Percentiles rank a stretch among this genome's conserved stretches.
phyloP scores from a whole-genome alignment of 2,113 vertebrate genomes.

The Motacilla tschutschensis region DNA sequence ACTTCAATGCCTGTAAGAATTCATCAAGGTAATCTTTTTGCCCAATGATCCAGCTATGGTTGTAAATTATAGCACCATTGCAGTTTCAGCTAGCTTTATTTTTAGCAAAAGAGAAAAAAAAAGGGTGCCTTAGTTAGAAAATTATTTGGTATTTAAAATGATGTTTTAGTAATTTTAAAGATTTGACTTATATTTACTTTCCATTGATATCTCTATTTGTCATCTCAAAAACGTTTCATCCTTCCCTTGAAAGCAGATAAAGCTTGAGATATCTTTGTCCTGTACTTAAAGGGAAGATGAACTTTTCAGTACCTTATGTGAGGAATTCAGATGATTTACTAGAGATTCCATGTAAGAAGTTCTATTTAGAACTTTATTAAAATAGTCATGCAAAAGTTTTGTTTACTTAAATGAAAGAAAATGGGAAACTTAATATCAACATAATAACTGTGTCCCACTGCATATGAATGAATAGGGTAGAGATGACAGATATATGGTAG shows the following conservation, averaged over 20 bases:
- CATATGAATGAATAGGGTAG: neutral
- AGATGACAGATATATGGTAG: neutral
- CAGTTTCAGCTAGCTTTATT: conserved; percentile 1
- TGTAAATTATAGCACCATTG: conserved; percentile 27
- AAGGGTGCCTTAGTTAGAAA: neutral
- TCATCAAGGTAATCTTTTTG: conserved; percentile 51
- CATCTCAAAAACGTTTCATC: neutral
- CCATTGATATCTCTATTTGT: neutral
- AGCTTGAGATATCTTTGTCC: neutral
- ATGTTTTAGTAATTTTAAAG: neutral
- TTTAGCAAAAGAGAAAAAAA: neutral
- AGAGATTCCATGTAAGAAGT: neutral
- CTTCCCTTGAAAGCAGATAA: neutral
- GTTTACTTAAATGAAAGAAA: neutral
- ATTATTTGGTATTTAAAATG: neutral
- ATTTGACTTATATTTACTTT: neutral
- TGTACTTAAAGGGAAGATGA: neutral
- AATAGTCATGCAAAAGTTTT: neutral
- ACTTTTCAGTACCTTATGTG: neutral
- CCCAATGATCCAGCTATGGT: conserved; percentile 30
- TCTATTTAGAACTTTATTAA: neutral
- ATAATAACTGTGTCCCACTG: neutral
- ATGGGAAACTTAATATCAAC: neutral
- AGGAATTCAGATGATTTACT: neutral
- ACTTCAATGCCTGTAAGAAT: conserved; percentile 44